Evolutionary conservation across 1,140 invertebrate genomes (phyloP).

Genomic region (Lepidurus arcticus): DNA sequence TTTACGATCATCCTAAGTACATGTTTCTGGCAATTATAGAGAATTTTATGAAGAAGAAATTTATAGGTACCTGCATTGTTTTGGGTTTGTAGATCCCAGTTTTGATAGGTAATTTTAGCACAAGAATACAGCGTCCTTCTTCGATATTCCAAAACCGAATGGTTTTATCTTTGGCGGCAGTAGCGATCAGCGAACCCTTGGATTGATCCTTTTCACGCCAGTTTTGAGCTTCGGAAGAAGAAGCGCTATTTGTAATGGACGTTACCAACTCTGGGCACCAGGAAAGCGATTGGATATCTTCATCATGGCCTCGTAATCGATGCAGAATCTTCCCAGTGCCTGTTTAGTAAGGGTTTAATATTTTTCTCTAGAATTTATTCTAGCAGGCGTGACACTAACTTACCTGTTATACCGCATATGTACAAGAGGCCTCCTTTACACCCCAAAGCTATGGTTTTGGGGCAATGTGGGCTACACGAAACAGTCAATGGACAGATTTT

Average conservation of each 20-base stretch:
- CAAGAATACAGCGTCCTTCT: constrained; percentile 37
- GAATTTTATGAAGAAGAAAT: too few relatives aligned
- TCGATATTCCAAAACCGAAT: constrained; percentile 41
- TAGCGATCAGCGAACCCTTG: constrained; percentile 39
- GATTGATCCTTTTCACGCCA: constrained; percentile 36
- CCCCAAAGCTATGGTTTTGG: constrained; percentile 57
- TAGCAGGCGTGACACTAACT: constrained; percentile 28
- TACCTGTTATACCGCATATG: constrained; percentile 54
- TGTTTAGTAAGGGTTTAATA: constrained; percentile 39
- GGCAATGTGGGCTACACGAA: constrained; percentile 57
- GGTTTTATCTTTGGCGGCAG: constrained; percentile 40
- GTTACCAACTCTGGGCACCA: constrained; percentile 60
- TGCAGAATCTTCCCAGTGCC: constrained; percentile 54
- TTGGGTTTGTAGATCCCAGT: constrained; percentile 40
- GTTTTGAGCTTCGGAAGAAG: constrained; percentile 40
- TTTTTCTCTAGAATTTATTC: not conserved
- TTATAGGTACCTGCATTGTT: not conserved
- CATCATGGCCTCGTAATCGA: constrained; percentile 63
- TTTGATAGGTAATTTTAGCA: constrained; percentile 39
- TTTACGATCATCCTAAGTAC: constrained; percentile 36
- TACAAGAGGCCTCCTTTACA: constrained; percentile 58
- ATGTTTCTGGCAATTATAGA: not conserved
- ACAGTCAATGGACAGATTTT: constrained; percentile 51
- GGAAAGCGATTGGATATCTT: constrained; percentile 59
- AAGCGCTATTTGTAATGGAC: constrained; percentile 44